These are phyloP conservation scores for Ecdyonurus torrentis DNA, from an alignment of 2,888 invertebrate genomes.

Conservation along the genomic window DNA sequence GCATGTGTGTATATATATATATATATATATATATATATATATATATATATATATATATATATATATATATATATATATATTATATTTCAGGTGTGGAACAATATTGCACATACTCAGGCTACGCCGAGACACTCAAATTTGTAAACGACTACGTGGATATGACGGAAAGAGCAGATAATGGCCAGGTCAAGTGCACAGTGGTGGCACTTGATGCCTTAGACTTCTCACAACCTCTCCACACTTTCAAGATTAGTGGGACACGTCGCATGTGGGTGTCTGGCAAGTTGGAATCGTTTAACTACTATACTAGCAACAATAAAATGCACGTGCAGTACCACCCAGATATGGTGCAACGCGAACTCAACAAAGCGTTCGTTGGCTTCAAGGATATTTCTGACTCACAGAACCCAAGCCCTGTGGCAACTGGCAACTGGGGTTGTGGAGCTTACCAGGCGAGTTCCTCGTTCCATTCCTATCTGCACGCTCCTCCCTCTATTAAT, in stretches of 20 bases:
- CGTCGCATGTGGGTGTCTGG: too few relatives aligned
- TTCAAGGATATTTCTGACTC: neutral
- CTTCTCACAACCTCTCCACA: neutral
- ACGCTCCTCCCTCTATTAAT: too few relatives aligned
- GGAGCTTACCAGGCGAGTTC: neutral
- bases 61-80: too few relatives aligned
- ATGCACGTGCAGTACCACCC: neutral
- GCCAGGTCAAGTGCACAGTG: neutral
- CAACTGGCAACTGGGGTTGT: constrained; percentile 1
- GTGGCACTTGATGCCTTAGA: neutral
- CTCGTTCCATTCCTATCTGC: too few relatives aligned
- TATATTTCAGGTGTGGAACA: neutral
- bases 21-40: too few relatives aligned
- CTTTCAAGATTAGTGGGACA: too few relatives aligned
- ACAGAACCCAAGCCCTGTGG: neutral
- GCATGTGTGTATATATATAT: too few relatives aligned
- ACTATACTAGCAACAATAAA: too few relatives aligned
- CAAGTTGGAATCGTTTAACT: too few relatives aligned
- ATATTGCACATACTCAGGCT: neutral
- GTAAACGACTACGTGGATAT: neutral
- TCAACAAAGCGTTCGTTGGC: neutral
- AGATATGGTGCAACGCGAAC: neutral
- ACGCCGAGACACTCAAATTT: neutral
- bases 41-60: too few relatives aligned
- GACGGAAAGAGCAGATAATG: neutral